Base-by-base conservation (phyloP, 2,888 invertebrate species). In the Plebejus melissa region DNA sequence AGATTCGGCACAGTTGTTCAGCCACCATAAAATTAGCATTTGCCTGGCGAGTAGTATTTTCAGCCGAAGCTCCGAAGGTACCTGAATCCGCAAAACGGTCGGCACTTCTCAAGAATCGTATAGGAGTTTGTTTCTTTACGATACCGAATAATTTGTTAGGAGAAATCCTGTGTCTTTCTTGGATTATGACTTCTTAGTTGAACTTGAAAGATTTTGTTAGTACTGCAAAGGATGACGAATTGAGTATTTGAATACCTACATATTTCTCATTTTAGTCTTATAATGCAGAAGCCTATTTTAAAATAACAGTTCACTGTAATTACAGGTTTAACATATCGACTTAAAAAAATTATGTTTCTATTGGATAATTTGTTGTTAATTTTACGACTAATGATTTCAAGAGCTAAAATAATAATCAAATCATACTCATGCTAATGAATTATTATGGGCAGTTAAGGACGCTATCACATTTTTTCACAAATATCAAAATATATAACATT, bases 11-110 rank as follows among this genome's bases (percentile, higher is more conserved):
- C 89, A 92, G 88, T 93, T 93, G 91, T 89, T 90, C 93, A 91
- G 89, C 93, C 91, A 91, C 92, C 93, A 94, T 93, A 93, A 94
- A 94, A 94, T 94, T 94, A 93, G 93, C 93, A 94, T 94, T 94
- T 89, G 89, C 89, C 87, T 88, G 88, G 87, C 88, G 87, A 89
- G 88, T 91, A 90, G 88, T 88, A 85, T 90, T 91, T 90, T 90
- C 90, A 89, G 88, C 86, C 85, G 84, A 89, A 88, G 83, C 87
- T 85, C 84, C 83, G 82, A 82, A 84, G 83, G 83, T 82, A 91
- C 90, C 91, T 91, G 89, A 91, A 90, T 90, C 72, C 72, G 32
- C 72, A 72, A 90, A 90, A 91, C 91, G 87, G 88, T 84, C 87
- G 89, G 85, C 86, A 86, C 87, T 88, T 86, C 85, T 87, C 83